Conservation (phyloP, 2,888 invertebrate genomes). For the Xestia ashworthii region DNA sequence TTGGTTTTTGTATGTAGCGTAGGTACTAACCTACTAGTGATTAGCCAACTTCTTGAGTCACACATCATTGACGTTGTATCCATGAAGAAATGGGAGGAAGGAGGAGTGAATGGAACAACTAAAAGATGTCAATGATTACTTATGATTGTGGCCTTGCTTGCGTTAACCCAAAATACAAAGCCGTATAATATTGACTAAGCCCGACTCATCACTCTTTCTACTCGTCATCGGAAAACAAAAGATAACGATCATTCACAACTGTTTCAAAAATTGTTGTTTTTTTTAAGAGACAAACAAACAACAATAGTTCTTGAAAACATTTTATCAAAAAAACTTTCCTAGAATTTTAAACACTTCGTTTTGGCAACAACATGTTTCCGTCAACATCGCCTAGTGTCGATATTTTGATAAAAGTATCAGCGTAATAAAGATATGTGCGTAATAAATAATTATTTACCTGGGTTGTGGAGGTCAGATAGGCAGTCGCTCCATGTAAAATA, state of each 20-base stretch:
- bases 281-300: background rate
- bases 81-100: background rate
- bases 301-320: background rate
- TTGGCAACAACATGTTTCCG: constrained; percentile 7
- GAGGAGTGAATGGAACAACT: background rate
- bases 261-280: no score
- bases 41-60: background rate
- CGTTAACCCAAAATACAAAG: background rate
- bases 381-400: background rate
- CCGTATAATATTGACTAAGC: background rate
- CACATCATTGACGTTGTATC: background rate
- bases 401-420: background rate
- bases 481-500: no score
- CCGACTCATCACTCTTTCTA: no score
- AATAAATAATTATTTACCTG: no score
- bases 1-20: no score
- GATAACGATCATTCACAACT: no score
- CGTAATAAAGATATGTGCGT: background rate
- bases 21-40: background rate
- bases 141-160: background rate
- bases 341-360: background rate
- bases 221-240: no score
- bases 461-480: no score
- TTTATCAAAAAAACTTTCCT: background rate
- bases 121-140: background rate